Evolutionary conservation across 2,113 vertebrate genomes (phyloP), one percentile per base, ranked within the genome.

Genomic region (Grammomys surdaster): DNA sequence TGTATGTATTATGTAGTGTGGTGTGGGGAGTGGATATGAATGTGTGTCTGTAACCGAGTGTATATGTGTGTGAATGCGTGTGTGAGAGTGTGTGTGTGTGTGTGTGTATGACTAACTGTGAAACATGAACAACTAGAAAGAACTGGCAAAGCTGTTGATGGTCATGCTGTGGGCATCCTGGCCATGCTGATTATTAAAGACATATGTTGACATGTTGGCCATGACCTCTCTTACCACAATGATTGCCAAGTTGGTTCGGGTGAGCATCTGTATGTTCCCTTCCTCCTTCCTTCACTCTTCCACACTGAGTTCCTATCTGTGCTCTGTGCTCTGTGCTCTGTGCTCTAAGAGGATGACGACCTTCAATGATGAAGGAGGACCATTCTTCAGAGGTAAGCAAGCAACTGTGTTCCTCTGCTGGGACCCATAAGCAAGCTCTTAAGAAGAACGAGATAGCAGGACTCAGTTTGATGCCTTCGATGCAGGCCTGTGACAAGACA

Each of bases 311-410:
- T 31, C 78, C 4, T 56, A 7, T 78, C 48, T 80, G 77, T 80
- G 77, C 77, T 80, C 77, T 80, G 77, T 80, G 51, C 48, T 78
- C 48, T 80, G 77, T 80, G 77, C 77, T 80, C 77, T 80, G 77
- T 80, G 51, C 40, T 40, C 40, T 31, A 19, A 80, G 33, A n/a
- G 33, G 17, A n/a, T 36, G 9, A 22, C 36, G 51, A 1, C 51
- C 78, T 81, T 56, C 51, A 19, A 2, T 56, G 76, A 19, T 56
- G 51, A 19, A 80, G 78, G 78, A 56, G 8, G 16, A 4, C 78
- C 78, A n/a, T 20, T 36, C 77, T 20, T n/a, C 51, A 56, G 31
- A 31, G 31, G 17, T 22, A 56, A 31, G 20, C 48, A 80, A 48
- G 80, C 5, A 63, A 4, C 56, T 40, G 22, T 63, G n/a, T 20